Base-by-base conservation (phyloP, 2,797 vertebrate species). In the Ptychadena robeensis region DNA sequence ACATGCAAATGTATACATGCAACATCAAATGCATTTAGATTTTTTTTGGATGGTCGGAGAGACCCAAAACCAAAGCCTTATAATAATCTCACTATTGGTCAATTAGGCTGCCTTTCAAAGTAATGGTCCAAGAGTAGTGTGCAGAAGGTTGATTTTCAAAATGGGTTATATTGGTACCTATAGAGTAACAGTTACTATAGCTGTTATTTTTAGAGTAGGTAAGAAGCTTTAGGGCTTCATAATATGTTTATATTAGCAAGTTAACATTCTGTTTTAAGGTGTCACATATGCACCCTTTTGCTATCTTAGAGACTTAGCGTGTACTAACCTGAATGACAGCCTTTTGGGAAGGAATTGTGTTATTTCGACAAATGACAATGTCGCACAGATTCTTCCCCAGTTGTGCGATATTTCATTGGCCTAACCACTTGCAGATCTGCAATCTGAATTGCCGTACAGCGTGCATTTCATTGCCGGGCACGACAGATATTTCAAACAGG, bases 341-440 rank as follows among this genome's bases (percentile, higher is more conserved):
- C 90, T 64, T 22, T 31, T 65, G 37, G 86, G 91, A 89, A 91
- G 88, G 86, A 92, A 90, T 92, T 90, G 89, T 92, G 90, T 87
- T 89, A 91, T 88, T 88, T 90, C 89, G 91, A 86, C 90, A 90
- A 92, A 89, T 87, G 89, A 86, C 88, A 86, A 87, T 87, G 86
- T 91, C n/a, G 88, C 88, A 88, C 87, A 92, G 91, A 92, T 92
- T 93, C 90, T 9, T 38, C 22, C 44, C 44, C 18, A 48, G 44
- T 48, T 48, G 4, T 48, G 44, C 8, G 57, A 61, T 27, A 27
- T 77, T 73, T 37, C n/a, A 68, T 14, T 30, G 61, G 32, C 90
- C 90, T 88, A 91, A 87, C 87, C 88, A 76, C 87, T 89, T 90
- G 88, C 80, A 89, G 81, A 88, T 89, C 89, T 59, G 1, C 40